These are phyloP conservation scores for Grammomys surdaster DNA, from an alignment of 2,113 vertebrate genomes.

Conservation along the genomic window DNA sequence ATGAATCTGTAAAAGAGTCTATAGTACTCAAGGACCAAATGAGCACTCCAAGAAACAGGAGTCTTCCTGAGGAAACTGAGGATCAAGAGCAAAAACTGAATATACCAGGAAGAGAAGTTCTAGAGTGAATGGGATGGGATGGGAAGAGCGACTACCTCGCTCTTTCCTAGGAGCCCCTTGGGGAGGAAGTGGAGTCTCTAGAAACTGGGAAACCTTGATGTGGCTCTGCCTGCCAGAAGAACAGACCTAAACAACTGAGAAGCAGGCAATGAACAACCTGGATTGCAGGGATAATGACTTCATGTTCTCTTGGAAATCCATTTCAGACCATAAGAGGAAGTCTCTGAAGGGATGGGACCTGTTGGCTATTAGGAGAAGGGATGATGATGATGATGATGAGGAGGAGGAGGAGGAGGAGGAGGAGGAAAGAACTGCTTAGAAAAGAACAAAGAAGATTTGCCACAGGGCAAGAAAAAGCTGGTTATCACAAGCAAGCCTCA, in stretches of 20 bases:
- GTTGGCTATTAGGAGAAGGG: no score
- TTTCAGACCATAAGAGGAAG: neutral
- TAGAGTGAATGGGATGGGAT: neutral
- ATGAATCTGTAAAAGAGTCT: neutral
- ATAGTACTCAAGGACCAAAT: neutral
- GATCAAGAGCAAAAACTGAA: neutral
- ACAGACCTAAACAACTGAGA: no score
- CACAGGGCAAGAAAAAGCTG: neutral
- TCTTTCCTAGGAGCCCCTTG: no score
- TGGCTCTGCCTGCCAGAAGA: neutral
- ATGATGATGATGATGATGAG: no score
- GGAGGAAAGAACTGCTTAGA: neutral
- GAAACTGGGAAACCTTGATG: neutral
- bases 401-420: neutral
- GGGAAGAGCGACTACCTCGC: accelerated
- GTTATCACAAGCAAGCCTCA: neutral
- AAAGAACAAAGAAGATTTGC: neutral
- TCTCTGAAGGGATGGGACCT: neutral
- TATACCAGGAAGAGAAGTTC: neutral
- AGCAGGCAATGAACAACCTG: neutral
- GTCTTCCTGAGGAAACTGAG: neutral
- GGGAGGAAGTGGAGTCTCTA: no score
- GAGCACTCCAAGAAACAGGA: neutral
- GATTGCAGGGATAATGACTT: neutral
- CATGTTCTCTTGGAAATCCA: neutral